These are phyloP conservation scores for Pseudopleuronectes americanus DNA, from an alignment of 2,797 vertebrate species.

Conservation along the genomic window DNA sequence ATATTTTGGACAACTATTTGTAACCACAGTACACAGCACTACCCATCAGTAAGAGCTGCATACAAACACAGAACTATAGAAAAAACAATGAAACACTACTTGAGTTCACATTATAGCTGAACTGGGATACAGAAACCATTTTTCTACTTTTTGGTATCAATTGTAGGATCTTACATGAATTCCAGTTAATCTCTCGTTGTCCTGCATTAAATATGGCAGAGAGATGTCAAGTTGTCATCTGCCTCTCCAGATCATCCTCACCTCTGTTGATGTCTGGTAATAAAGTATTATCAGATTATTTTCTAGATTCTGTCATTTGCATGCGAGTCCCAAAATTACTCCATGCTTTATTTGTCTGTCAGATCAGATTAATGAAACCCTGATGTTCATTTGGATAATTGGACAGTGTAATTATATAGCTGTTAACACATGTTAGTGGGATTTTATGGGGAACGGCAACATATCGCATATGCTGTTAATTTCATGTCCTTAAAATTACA, in stretches of 20 bases:
- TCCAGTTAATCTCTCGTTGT: conserved; percentile 4
- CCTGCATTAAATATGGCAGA: conserved; percentile 16
- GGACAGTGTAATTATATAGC: not conserved
- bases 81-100: too few relatives aligned
- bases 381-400: conserved; percentile 11
- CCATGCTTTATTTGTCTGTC: conserved; percentile 5
- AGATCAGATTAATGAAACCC: conserved; percentile 22
- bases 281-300: conserved; percentile 4
- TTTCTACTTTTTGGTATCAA: conserved; percentile 1
- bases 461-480: conserved; percentile 4
- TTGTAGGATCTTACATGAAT: not conserved
- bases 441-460: not conserved
- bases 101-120: not conserved
- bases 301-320: not conserved
- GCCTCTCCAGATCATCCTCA: conserved; percentile 12
- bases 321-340: not conserved
- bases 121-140: not conserved
- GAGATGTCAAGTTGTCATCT: not conserved
- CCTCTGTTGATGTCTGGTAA: conserved; percentile 15
- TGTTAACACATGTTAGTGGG: not conserved
- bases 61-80: too few relatives aligned
- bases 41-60: too few relatives aligned
- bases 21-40: too few relatives aligned
- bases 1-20: too few relatives aligned
- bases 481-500: not conserved